Evolutionary conservation across 2,797 vertebrate species (phyloP).

Genomic region (Margarornis squamiger): DNA sequence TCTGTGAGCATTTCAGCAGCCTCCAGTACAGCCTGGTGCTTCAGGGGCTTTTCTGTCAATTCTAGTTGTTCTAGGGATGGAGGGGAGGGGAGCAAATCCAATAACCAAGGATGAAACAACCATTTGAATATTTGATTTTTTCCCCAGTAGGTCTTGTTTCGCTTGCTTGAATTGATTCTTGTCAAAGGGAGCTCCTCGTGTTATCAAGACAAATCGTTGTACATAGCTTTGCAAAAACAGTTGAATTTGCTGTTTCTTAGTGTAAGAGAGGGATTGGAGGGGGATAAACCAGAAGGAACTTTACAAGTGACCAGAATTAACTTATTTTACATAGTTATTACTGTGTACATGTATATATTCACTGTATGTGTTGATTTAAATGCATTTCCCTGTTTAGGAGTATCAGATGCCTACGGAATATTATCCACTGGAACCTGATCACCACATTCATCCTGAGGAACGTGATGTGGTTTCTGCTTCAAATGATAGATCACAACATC

Average conservation of each 20-base stretch:
- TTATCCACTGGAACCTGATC: constrained; percentile 98
- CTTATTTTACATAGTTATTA: background rate
- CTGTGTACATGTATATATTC: background rate
- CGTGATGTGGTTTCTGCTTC: constrained; percentile 94
- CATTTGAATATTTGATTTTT: background rate
- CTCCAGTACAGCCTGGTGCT: background rate
- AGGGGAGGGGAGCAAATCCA: background rate
- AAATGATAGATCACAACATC: constrained; percentile 93
- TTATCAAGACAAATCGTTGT: background rate
- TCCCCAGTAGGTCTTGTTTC: background rate
- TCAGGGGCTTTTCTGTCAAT: background rate
- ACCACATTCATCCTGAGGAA: constrained; percentile 97
- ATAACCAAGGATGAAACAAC: background rate
- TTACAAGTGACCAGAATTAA: background rate
- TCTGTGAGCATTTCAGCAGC: background rate
- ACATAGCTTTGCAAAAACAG: background rate
- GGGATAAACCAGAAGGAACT: background rate
- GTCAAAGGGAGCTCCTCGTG: background rate
- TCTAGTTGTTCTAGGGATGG: background rate
- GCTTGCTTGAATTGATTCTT: background rate
- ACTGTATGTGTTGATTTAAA: background rate
- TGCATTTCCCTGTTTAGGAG: constrained; percentile 78
- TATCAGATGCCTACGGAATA: constrained; percentile 94
- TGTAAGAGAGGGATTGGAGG: background rate
- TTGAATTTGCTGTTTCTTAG: background rate